These are phyloP conservation scores for Stenchaetothrips biformis DNA, from an alignment of 2,888 invertebrate species.

Conservation along the genomic window DNA sequence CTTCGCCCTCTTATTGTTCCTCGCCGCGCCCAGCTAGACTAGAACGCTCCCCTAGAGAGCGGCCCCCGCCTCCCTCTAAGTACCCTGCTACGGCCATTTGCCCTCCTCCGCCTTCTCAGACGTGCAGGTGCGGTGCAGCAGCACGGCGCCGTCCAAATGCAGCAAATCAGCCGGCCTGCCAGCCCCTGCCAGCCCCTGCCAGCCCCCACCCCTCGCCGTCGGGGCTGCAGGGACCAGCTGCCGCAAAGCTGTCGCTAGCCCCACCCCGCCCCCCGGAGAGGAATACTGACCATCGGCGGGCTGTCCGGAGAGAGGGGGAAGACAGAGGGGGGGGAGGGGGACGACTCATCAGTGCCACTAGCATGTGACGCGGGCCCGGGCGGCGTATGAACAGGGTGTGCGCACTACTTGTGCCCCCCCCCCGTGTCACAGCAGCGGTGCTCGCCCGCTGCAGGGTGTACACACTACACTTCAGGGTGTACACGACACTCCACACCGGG, in stretches of 20 bases:
- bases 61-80: too few species aligned
- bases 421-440: too few species aligned
- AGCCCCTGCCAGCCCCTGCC: neutral
- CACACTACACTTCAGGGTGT: neutral
- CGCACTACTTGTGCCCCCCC: too few species aligned
- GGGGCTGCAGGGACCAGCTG: neutral
- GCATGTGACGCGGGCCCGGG: neutral
- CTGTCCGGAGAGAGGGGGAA: neutral
- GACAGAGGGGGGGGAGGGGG: too few species aligned
- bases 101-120: too few species aligned
- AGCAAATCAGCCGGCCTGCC: conserved; percentile 13
- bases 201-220: neutral
- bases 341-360: conserved; percentile 14
- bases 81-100: neutral
- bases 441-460: too few species aligned
- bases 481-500: too few species aligned
- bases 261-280: neutral
- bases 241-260: conserved; percentile 14
- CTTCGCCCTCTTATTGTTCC: too few species aligned
- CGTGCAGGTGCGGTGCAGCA: neutral
- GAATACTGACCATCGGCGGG: conserved; percentile 16
- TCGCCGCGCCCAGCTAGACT: too few species aligned
- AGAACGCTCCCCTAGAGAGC: too few species aligned
- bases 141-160: neutral
- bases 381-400: too few species aligned